Conservation (phyloP, 1,140 invertebrate species). For the Globodera rostochiensis region DNA sequence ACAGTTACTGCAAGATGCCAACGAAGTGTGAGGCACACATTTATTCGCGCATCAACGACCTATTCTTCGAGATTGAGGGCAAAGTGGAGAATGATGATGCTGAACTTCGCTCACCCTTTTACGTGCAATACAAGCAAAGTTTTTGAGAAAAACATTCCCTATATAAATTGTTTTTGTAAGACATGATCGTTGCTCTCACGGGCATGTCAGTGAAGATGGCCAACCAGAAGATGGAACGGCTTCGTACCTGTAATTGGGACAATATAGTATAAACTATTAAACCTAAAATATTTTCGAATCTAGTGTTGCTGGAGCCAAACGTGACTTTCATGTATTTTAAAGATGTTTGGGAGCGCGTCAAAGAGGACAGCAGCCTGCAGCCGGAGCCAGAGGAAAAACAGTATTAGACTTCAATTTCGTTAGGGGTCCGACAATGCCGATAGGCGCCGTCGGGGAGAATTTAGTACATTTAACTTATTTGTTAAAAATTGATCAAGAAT, state of each 20-base stretch:
- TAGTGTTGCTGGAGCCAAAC: background rate
- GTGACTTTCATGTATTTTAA: background rate
- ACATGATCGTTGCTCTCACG: background rate
- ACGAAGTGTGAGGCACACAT: background rate
- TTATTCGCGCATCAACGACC: background rate
- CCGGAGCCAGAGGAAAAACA: too few species aligned
- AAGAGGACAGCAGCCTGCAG: background rate
- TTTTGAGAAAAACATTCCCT: background rate
- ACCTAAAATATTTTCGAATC: background rate
- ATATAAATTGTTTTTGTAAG: background rate
- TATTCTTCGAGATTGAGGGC: background rate
- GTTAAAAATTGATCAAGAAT: too few species aligned
- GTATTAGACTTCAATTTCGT: too few species aligned
- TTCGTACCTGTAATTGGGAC: background rate
- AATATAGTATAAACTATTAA: background rate
- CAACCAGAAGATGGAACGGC: background rate
- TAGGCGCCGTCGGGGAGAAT: too few species aligned
- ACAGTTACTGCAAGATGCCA: background rate
- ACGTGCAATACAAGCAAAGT: slow-evolving; percentile 7
- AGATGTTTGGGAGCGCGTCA: background rate
- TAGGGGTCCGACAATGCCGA: too few species aligned
- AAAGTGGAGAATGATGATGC: background rate
- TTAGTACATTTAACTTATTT: too few species aligned
- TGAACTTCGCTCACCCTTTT: background rate
- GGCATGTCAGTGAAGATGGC: background rate